phyloP scores from a whole-genome alignment of 2,113 vertebrate genomes.

The Odocoileus hemionus region DNA sequence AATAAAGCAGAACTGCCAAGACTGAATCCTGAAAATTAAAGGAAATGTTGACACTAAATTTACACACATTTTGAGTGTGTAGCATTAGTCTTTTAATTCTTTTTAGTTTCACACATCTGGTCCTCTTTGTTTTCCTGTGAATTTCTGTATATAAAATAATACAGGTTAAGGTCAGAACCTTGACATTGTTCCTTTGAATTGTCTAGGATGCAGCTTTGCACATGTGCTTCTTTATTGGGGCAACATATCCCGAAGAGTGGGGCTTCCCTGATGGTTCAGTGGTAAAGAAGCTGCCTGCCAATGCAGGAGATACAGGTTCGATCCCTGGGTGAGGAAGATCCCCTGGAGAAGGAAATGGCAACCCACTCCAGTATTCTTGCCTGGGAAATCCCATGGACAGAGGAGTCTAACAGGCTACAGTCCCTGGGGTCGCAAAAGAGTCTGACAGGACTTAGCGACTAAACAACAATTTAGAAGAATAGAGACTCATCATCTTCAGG shows the following conservation, averaged over 20 bases:
- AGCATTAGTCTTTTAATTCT: slow-evolving; percentile 33
- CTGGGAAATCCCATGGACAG: neutral
- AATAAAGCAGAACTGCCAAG: neutral
- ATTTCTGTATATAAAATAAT: slow-evolving; percentile 4
- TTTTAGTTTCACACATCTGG: slow-evolving; percentile 30
- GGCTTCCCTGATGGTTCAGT: neutral
- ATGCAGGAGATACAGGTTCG: neutral
- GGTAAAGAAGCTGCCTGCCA: neutral
- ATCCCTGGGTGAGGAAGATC: neutral
- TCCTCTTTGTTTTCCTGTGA: neutral
- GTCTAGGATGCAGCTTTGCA: neutral
- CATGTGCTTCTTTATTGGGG: neutral
- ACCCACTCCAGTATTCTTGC: neutral
- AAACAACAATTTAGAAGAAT: neutral
- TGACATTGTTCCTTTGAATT: neutral
- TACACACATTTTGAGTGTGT: neutral
- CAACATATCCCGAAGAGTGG: neutral
- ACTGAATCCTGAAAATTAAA: neutral
- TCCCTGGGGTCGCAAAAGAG: neutral
- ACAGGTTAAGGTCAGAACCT: neutral
- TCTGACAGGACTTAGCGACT: neutral
- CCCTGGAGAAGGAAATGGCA: neutral
- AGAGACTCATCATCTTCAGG: neutral
- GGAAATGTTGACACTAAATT: slow-evolving; percentile 15
- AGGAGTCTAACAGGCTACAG: neutral